Evolutionary conservation across 2,113 vertebrate species (phyloP).

Genomic region (Bubo blakistoni): DNA sequence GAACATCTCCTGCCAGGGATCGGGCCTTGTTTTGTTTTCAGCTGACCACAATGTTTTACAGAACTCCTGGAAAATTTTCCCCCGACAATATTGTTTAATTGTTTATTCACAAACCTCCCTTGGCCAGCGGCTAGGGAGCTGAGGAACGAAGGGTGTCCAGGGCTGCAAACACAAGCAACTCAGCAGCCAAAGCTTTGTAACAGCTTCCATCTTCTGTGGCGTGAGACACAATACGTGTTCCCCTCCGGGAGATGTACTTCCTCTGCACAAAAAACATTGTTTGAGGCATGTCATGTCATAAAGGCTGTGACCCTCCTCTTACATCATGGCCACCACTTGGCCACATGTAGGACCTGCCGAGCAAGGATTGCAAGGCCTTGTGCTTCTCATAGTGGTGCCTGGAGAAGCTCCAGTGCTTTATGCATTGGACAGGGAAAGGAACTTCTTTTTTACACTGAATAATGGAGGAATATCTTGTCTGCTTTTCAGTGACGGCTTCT

Average conservation of each 20-base stretch:
- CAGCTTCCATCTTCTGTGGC: not conserved
- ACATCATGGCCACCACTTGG: not conserved
- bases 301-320: not conserved
- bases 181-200: not conserved
- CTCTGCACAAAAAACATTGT: not conserved
- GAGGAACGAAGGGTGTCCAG: not conserved
- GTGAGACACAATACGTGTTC: not conserved
- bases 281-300: not conserved
- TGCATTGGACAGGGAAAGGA: rapidly evolving
- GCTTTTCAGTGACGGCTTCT: not conserved
- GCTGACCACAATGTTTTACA: not conserved
- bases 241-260: not conserved
- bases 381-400: not conserved
- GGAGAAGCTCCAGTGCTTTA: not conserved
- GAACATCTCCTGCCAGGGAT: not conserved
- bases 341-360: not conserved
- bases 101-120: not conserved
- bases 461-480: not conserved
- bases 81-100: not conserved
- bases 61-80: constrained; percentile 1
- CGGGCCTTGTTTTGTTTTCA: constrained; percentile 7
- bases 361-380: not conserved
- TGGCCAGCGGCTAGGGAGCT: not conserved
- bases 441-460: not conserved
- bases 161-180: not conserved